phyloP scores from a whole-genome alignment of 2,888 invertebrate species.

The Catocala sponsa region DNA sequence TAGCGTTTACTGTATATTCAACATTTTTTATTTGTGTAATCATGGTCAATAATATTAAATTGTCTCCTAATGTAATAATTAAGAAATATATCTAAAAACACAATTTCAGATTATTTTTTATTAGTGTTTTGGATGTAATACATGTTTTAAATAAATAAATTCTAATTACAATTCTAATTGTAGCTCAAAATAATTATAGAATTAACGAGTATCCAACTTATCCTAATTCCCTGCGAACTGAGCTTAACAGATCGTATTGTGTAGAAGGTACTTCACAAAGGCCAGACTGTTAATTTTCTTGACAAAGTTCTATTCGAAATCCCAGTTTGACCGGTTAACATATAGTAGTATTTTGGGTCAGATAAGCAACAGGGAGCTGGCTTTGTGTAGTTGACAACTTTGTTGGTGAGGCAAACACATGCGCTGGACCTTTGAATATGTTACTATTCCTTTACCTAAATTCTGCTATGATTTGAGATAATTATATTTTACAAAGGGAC shows the following conservation, averaged over 20 bases:
- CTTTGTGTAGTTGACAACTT: conserved; percentile 37
- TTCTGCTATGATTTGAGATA: too few species aligned
- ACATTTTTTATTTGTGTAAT: too few species aligned
- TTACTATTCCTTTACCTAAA: conserved; percentile 7
- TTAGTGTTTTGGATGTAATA: too few species aligned
- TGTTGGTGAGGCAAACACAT: conserved; percentile 34
- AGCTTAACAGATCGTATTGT: not conserved
- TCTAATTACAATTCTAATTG: too few species aligned
- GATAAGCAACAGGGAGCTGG: conserved; percentile 29
- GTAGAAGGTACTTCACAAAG: not conserved
- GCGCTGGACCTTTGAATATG: conserved; percentile 30
- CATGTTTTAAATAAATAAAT: too few species aligned
- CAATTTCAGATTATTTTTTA: too few species aligned
- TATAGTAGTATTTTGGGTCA: conserved; percentile 29
- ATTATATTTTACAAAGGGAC: too few species aligned
- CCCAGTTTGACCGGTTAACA: conserved; percentile 14
- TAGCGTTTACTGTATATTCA: too few species aligned
- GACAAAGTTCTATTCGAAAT: conserved; percentile 2
- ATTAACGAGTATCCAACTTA: not conserved
- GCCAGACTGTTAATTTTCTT: not conserved
- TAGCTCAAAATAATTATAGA: not conserved
- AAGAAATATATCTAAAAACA: too few species aligned
- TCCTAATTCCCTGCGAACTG: not conserved
- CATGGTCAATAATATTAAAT: too few species aligned
- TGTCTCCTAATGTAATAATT: too few species aligned